A percentile compares a stretch with the other conserved stretches of the same genome.
These are phyloP conservation scores for Philhelius pedissequus DNA, from an alignment of 2,888 invertebrate genomes.

Conservation along the genomic window DNA sequence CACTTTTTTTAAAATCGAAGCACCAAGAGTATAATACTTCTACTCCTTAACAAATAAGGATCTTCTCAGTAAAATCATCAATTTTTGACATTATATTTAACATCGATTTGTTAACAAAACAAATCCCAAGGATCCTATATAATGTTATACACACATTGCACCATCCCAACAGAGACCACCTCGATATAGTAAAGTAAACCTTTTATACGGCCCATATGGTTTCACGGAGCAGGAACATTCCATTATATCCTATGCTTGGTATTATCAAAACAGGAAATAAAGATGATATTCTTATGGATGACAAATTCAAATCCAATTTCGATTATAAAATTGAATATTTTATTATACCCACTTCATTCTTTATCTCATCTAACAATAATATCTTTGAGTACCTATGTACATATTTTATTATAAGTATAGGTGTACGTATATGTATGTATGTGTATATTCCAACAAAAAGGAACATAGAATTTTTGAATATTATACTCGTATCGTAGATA, in stretches of 20 bases:
- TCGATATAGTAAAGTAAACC: constrained; percentile 5
- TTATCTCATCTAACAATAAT: background rate
- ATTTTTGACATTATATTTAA: background rate
- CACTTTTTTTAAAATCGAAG: no score
- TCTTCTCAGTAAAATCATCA: background rate
- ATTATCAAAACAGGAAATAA: constrained; percentile 32
- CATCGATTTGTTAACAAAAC: background rate
- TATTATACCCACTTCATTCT: constrained; percentile 15
- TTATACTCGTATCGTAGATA: no score
- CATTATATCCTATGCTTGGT: constrained; percentile 27
- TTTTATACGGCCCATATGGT: constrained; percentile 48
- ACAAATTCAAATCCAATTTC: constrained; percentile 55
- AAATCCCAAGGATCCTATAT: background rate
- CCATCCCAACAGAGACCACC: background rate
- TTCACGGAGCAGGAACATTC: constrained; percentile 32
- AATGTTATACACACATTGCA: background rate
- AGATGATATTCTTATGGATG: constrained; percentile 50
- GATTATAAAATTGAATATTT: constrained; percentile 57
- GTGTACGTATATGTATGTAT: background rate
- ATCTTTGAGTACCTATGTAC: background rate
- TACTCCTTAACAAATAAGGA: no score
- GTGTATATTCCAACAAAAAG: background rate
- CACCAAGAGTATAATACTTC: no score
- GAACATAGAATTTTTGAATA: background rate
- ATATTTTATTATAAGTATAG: no score